Evolutionary conservation across 2,888 invertebrate species (phyloP), one percentile per base, ranked within the genome.

Genomic region (Dysmachus trigonus): DNA sequence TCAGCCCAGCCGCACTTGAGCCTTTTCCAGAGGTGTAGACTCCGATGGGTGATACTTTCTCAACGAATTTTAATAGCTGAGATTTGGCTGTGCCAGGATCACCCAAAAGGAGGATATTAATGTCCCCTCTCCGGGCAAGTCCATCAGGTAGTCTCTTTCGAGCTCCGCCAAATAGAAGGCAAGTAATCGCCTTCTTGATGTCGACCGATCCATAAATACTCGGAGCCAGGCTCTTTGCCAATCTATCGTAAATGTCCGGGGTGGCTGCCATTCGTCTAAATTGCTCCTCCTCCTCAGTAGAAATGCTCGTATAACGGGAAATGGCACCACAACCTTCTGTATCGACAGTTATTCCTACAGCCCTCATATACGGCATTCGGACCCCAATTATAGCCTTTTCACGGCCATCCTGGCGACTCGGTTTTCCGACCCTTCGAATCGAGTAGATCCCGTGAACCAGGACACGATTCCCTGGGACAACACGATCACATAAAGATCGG

Each of bases 61-160:
- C 99, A 0, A 98, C 99, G 91, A 99, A 99, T 93, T 99, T 99
- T 10, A 99, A 93, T 86, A 99, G 93, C 91, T 99, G 99, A 0
- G 98, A 98, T 92, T 99, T 99, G n/a, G 99, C 99, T 0, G 99
- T 99, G 90, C 99, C 99, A 0, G 99, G 99, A 93, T 99, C 99
- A 71, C 99, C 99, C 35, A 99, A 93, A 87, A 99, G 93, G 15
- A 99, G 93, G 30, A 99, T 94, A 91, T 99, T 99, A 88, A 99
- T 98, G 91, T 99, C 99, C 2, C 99, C 99, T 91, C 99, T 95
- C 13, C 99, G 94, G 0, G 97, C 97, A 86, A 99, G 93, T 0
- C 99, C 99, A 92, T 99, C 99, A 0, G 99, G 99, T 89, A 99
- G 93, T 10, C 95, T 94, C 91, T 98, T 97, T 33, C 97, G 94